Evolutionary conservation across 2,888 invertebrate species (phyloP), one percentile per base, ranked within the genome.

Genomic region (Lasiommata megera): DNA sequence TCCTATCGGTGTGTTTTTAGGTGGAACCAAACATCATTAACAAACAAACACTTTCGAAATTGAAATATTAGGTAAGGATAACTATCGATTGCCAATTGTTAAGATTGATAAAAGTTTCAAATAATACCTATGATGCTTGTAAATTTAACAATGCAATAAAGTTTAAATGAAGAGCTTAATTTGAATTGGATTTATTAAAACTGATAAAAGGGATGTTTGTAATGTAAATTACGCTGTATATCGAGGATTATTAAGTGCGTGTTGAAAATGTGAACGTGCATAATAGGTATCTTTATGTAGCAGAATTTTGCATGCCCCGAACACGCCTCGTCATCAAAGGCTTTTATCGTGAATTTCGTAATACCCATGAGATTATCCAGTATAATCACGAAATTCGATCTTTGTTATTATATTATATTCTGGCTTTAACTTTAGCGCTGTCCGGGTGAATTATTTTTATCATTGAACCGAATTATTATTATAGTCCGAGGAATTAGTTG

Each of bases 181-280:
- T 48, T 34, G 36, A 34, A 36, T 46, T 44, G 31, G 8, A 34
- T 36, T 36, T 17, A 40, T 52, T 56, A 31, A 37, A 38, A 46
- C 31, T 38, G 51, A 52, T 47, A 34, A 52, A 56, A 46, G 17
- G 28, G 14, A 38, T 52, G 29, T 52, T 52, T 57, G 37, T 52
- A 40, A 40, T 46, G 56, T 37, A 57, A 57, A 52, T 57, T 11
- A 47, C 38, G 43, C 46, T 57, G 23, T 12, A 56, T 44, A 56
- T 44, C 37, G 37, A 14, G 31, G 31, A 46, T 34, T 23, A 47
- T 52, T 34, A 23, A 50, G 28, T 40, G 38, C 38, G 9, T 18
- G 52, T 46, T 52, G 40, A 31, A 46, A 57, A 46, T 46, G 40
- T 31, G 38, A 12, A 23, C 36, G 56, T 31, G 38, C 40, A 47